Base-by-base conservation (phyloP, 2,113 vertebrate genomes). In the Cnemophilus loriae region DNA sequence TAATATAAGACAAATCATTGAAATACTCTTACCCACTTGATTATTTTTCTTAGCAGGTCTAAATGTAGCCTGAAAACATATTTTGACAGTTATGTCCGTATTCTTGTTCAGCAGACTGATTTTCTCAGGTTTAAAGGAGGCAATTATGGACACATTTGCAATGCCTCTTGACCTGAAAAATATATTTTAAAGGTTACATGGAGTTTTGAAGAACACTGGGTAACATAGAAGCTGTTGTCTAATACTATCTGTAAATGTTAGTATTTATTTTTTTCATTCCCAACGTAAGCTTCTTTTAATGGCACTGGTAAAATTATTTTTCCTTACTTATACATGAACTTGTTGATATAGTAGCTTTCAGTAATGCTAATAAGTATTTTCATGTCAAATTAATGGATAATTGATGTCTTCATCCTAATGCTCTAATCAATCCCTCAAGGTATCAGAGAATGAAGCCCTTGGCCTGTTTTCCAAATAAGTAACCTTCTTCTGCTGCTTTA, bases 111-210 rank as follows among this genome's bases (percentile, higher is more conserved):
- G 88, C 76, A 99, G 97, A 94, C 95, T 98, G 92, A 99, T 99
- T 97, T 98, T 99, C 42, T 98, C 96, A 3, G 99, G 99, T 65
- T 80, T 98, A 97, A 99, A 99, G 33, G 97, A 97, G 44, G 98
- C 98, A 73, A 71, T 92, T 64, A 98, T 24, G 17, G 97, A 96
- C 77, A 99, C 98, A 87, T 97, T 95, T 50, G 98, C 99, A 84
- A 99, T 98, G 64, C 98, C 98, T 75, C 93, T 98, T 89, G 99
- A 99, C 99, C 99, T 99, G 93, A 95, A 98, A 98, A 91, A 87
- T 56, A 95, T n/a, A 83, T 93, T 91, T 35, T 32, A 68, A 75
- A 60, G 41, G 33, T 87, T 79, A 56, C 1, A 12, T 52, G 23
- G 68, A 22, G n/a, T 73, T 71, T 79, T 80, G 33, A 50, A 26